These are phyloP conservation scores for Cyphomyrmex costatus DNA, from an alignment of 1,140 invertebrate genomes.

Conservation along the genomic window DNA sequence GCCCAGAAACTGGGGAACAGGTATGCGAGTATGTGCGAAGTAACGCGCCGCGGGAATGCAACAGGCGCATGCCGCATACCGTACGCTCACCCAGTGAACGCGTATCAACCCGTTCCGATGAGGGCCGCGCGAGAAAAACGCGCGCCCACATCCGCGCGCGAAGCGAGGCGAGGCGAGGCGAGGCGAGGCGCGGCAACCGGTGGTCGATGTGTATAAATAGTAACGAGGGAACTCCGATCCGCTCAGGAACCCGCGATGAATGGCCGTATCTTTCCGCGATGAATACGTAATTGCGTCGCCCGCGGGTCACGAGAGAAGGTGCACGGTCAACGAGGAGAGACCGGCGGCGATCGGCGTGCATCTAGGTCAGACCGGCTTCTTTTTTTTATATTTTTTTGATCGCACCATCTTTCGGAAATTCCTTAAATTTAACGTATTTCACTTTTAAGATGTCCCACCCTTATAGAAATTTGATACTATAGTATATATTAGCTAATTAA, in stretches of 20 bases:
- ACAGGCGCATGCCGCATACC: slow-evolving; percentile 45
- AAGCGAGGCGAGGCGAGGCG: not conserved
- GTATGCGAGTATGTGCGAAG: slow-evolving; percentile 1
- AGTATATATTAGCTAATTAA: too few species aligned
- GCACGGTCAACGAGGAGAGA: slow-evolving; percentile 35
- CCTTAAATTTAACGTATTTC: too few species aligned
- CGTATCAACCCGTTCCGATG: slow-evolving; percentile 21
- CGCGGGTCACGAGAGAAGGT: slow-evolving; percentile 35
- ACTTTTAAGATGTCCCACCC: too few species aligned
- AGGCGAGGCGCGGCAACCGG: not conserved
- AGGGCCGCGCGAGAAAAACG: not conserved
- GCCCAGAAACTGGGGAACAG: slow-evolving; percentile 36
- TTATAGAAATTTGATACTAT: too few species aligned
- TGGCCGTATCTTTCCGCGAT: not conserved
- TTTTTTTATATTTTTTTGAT: too few species aligned
- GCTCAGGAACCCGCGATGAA: not conserved
- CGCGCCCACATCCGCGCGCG: slow-evolving; percentile 26
- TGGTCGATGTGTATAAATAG: not conserved
- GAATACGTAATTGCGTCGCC: slow-evolving; percentile 27
- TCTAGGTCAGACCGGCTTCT: slow-evolving; percentile 15
- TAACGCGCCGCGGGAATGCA: slow-evolving; percentile 25
- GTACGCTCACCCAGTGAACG: slow-evolving; percentile 55
- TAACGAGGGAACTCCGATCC: slow-evolving; percentile 22
- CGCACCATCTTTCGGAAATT: too few species aligned
- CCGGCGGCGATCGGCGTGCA: not conserved